These are phyloP conservation scores for Bhutanitis thaidina DNA, from an alignment of 2,888 invertebrate genomes.

Conservation along the genomic window DNA sequence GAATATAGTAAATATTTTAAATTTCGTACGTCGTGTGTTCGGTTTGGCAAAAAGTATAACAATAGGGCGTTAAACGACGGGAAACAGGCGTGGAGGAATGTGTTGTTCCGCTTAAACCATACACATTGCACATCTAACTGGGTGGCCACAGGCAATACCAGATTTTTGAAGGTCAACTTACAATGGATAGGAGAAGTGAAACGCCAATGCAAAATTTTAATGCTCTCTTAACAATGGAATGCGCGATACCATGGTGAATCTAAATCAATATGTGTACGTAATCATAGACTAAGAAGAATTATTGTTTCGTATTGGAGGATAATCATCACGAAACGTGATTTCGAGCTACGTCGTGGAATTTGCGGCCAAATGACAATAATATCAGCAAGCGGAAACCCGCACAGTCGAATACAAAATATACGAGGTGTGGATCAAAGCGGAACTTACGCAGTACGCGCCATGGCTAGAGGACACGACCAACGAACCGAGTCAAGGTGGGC, in stretches of 20 bases:
- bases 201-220: slow-evolving; percentile 8
- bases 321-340: slow-evolving; percentile 27
- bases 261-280: slow-evolving; percentile 8
- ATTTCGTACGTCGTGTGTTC: slow-evolving; percentile 13
- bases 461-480: slow-evolving; percentile 44
- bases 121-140: slow-evolving; percentile 11
- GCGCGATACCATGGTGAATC: slow-evolving; percentile 8
- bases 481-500: background rate
- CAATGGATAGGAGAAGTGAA: slow-evolving; percentile 8
- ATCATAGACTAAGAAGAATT: slow-evolving; percentile 16
- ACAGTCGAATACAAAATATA: slow-evolving; percentile 68
- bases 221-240: slow-evolving; percentile 10
- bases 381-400: slow-evolving; percentile 72
- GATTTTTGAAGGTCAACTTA: slow-evolving; percentile 8
- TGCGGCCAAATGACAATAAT: slow-evolving; percentile 74
- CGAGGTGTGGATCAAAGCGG: slow-evolving; percentile 51
- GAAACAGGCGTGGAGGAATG: slow-evolving; percentile 43
- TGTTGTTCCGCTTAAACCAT: slow-evolving; percentile 23
- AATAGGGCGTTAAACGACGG: slow-evolving; percentile 42
- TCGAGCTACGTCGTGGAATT: slow-evolving; percentile 36
- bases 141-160: slow-evolving; percentile 6
- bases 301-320: slow-evolving; percentile 26
- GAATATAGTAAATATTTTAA: slow-evolving; percentile 9
- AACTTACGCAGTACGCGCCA: slow-evolving; percentile 37
- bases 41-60: slow-evolving; percentile 35